These are phyloP conservation scores for Tachysurus fulvidraco DNA, from an alignment of 2,113 vertebrate species.

Conservation along the genomic window DNA sequence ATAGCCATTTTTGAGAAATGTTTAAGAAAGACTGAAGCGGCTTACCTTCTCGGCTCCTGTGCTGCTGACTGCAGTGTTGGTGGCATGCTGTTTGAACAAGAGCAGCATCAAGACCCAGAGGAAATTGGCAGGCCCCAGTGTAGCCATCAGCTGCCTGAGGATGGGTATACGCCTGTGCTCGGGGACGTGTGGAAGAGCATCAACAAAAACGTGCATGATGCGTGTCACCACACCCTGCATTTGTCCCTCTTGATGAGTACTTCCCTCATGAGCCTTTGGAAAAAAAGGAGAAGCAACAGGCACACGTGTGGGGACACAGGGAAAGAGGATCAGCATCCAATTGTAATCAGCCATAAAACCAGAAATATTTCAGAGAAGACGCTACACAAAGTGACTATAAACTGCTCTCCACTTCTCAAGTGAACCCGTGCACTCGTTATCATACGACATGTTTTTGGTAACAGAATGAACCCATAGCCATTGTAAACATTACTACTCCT, in stretches of 20 bases:
- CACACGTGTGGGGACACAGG: not conserved
- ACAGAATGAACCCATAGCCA: not conserved
- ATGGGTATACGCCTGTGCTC: constrained; percentile 88
- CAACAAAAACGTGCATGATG: constrained; percentile 87
- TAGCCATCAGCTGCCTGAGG: constrained; percentile 80
- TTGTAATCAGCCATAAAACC: not conserved
- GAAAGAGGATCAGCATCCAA: not conserved
- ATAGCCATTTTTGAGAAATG: not conserved
- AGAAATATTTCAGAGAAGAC: no score
- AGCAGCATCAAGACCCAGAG: constrained; percentile 89
- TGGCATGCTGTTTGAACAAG: constrained; percentile 88
- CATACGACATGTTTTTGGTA: not conserved
- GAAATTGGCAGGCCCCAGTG: constrained; percentile 80
- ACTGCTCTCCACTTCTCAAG: not conserved
- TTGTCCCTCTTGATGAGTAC: constrained; percentile 62
- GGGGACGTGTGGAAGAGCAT: constrained; percentile 90
- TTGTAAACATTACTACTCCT: not conserved
- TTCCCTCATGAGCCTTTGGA: constrained; percentile 74
- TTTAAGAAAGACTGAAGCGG: not conserved
- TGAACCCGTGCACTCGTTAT: not conserved
- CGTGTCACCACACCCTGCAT: constrained; percentile 78
- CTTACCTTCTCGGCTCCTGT: constrained; percentile 81
- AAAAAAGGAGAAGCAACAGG: not conserved
- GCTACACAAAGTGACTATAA: not conserved
- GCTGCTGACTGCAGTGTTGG: constrained; percentile 65